These are phyloP conservation scores for Chelon labrosus DNA, from an alignment of 2,797 vertebrate species.

Conservation along the genomic window DNA sequence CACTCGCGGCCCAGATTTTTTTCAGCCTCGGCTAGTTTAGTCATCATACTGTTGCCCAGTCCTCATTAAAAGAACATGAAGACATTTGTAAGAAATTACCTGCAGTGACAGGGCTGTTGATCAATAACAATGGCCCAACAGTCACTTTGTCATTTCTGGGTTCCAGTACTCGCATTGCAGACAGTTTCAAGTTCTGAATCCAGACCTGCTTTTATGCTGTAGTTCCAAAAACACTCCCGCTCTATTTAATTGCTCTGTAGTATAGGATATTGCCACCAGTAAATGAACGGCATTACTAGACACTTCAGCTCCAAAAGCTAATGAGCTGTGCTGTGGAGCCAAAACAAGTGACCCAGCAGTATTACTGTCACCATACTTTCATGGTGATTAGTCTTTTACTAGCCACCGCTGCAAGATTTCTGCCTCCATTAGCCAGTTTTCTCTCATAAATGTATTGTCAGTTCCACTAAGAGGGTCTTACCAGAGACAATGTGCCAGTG, in stretches of 20 bases:
- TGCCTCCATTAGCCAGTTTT: constrained; percentile 30
- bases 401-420: constrained; percentile 21
- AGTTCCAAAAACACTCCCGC: background rate
- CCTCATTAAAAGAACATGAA: background rate
- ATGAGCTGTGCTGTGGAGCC: constrained; percentile 37
- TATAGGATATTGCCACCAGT: constrained; percentile 1
- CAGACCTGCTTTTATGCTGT: background rate
- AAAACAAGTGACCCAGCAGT: constrained; percentile 33
- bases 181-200: background rate
- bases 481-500: background rate
- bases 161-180: background rate
- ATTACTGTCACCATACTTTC: constrained; percentile 29
- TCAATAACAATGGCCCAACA: constrained; percentile 6
- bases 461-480: constrained; percentile 14
- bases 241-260: constrained; percentile 20
- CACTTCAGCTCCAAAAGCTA: constrained; percentile 26
- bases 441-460: constrained; percentile 13
- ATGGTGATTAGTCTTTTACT: constrained; percentile 35
- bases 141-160: constrained; percentile 14
- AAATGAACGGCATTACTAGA: constrained; percentile 26
- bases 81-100: constrained; percentile 1
- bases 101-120: background rate
- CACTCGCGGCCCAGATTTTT: constrained; percentile 4
- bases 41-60: background rate
- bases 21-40: background rate